Percentiles rank a stretch among this genome's conserved stretches.
These are phyloP conservation scores for Acleris cristana DNA, from an alignment of 2,888 invertebrate genomes.

Conservation along the genomic window DNA sequence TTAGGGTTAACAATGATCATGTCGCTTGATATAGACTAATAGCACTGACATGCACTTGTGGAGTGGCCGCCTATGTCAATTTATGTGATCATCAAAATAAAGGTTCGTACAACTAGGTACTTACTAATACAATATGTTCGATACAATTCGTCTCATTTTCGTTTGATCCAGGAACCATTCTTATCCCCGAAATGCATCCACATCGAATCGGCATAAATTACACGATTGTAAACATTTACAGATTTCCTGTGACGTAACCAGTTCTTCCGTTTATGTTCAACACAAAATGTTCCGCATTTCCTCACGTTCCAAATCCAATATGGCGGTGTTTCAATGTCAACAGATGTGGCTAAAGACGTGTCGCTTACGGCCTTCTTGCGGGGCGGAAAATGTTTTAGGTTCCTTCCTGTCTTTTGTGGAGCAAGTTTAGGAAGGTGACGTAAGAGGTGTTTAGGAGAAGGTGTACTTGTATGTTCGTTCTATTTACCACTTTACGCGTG, in stretches of 20 bases:
- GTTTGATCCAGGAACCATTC: too few species aligned
- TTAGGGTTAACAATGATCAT: too few species aligned
- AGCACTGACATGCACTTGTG: too few species aligned
- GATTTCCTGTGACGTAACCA: background rate
- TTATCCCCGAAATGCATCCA: too few species aligned
- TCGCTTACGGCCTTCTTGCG: conserved; percentile 5
- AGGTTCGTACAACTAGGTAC: too few species aligned
- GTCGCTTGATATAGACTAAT: too few species aligned
- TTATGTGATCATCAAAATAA: too few species aligned
- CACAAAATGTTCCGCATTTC: conserved; percentile 13
- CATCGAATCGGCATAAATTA: too few species aligned
- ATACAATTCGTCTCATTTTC: too few species aligned
- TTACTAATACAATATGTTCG: too few species aligned
- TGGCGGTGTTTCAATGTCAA: conserved; percentile 30
- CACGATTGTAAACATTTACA: too few species aligned
- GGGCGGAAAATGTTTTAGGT: conserved; percentile 14
- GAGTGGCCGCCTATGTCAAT: too few species aligned
- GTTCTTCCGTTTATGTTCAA: background rate
- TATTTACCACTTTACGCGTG: background rate
- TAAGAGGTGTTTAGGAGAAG: conserved; percentile 3
- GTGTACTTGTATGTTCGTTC: background rate
- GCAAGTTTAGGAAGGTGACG: background rate
- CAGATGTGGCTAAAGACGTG: conserved; percentile 33
- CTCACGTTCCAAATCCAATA: conserved; percentile 26
- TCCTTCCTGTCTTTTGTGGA: conserved; percentile 9